A percentile compares a stretch with the other conserved stretches of the same genome.
Evolutionary conservation across 1,140 invertebrate species (phyloP).

Genomic region (Drosophila ambigua): DNA sequence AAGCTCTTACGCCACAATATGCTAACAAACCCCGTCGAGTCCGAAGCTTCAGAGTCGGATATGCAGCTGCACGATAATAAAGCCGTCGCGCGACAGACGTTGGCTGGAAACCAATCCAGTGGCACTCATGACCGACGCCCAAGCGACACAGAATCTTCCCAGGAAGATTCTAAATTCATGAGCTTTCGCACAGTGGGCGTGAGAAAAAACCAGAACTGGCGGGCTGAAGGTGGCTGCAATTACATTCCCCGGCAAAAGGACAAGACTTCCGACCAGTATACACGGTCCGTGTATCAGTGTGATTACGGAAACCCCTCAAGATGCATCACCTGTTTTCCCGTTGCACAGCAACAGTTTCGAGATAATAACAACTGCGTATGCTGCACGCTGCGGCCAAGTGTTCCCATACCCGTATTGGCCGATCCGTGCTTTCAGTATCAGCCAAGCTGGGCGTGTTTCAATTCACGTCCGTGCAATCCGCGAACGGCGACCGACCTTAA

Average conservation of each 20-base stretch:
- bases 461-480: too few species aligned
- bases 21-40: background rate
- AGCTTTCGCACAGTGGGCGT: constrained; percentile 6
- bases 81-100: constrained; percentile 5
- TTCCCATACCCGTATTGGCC: too few species aligned
- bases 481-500: constrained; percentile 40
- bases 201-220: background rate
- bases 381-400: too few species aligned
- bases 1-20: constrained; percentile 30
- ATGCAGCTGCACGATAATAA: background rate
- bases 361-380: too few species aligned
- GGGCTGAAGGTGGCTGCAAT: constrained; percentile 22
- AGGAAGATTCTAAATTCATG: background rate
- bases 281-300: constrained; percentile 19
- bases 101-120: background rate
- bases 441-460: too few species aligned
- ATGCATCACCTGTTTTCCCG: too few species aligned
- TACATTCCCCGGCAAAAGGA: background rate
- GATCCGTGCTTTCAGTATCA: too few species aligned
- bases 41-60: background rate
- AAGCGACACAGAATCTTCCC: too few species aligned
- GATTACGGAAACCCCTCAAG: constrained; percentile 13
- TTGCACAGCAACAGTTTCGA: too few species aligned
- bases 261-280: background rate
- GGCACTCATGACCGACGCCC: background rate